A percentile compares a stretch with the other conserved stretches of the same genome.
Conservation (phyloP, 2,888 invertebrate genomes). For the Pyrocoelia pectoralis region DNA sequence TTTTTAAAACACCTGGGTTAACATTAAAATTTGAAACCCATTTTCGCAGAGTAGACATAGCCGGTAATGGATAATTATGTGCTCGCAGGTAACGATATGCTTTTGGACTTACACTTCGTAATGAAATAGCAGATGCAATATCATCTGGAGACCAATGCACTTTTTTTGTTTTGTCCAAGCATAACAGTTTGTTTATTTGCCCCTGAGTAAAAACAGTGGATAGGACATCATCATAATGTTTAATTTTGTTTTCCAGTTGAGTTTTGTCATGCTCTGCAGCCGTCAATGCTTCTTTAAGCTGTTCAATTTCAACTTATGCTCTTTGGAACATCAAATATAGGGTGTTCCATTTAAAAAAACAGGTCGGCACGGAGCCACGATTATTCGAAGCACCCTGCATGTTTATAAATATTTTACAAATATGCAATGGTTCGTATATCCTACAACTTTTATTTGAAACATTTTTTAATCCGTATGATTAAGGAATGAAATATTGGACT, state of each 20-base stretch:
- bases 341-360: too few species aligned
- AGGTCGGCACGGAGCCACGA: too few species aligned
- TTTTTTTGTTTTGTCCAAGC: not conserved
- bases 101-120: constrained; percentile 31
- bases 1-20: constrained; percentile 35
- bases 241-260: not conserved
- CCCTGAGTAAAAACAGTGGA: constrained; percentile 13
- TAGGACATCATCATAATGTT: constrained; percentile 5
- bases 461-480: too few species aligned
- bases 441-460: too few species aligned
- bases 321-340: constrained; percentile 32
- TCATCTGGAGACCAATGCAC: constrained; percentile 24
- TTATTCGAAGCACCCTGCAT: too few species aligned
- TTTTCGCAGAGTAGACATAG: constrained; percentile 10
- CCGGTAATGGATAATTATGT: constrained; percentile 15
- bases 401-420: too few species aligned
- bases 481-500: too few species aligned
- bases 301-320: not conserved
- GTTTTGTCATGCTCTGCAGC: too few species aligned
- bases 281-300: not conserved
- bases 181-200: constrained; percentile 15
- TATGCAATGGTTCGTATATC: too few species aligned
- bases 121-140: constrained; percentile 30
- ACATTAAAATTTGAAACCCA: constrained; percentile 22
- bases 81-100: constrained; percentile 31